phyloP scores from a whole-genome alignment of 2,888 invertebrate species.

The Hirudinaria manillensis region DNA sequence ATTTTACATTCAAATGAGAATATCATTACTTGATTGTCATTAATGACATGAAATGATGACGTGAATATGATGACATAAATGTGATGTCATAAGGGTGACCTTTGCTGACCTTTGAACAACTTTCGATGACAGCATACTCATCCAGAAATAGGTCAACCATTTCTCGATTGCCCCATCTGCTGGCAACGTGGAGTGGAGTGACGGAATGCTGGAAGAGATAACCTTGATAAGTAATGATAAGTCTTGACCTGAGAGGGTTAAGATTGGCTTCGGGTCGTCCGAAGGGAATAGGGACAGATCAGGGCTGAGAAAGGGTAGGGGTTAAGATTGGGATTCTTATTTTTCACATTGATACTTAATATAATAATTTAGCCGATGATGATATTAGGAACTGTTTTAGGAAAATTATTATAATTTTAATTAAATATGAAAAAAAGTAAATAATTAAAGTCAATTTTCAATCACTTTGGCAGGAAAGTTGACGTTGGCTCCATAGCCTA shows the following conservation, averaged over 20 bases:
- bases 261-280: too few species aligned
- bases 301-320: too few species aligned
- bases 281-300: background rate
- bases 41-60: background rate
- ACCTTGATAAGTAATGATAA: background rate
- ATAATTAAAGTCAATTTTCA: background rate
- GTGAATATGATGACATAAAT: background rate
- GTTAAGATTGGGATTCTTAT: background rate
- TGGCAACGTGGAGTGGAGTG: constrained; percentile 23
- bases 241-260: too few species aligned
- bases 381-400: background rate
- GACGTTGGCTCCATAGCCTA: constrained; percentile 93
- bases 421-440: background rate
- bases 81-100: background rate
- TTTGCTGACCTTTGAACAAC: constrained; percentile 9
- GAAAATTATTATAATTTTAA: background rate
- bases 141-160: constrained; percentile 15
- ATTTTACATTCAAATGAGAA: too few species aligned
- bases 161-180: constrained; percentile 15
- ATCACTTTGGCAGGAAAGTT: constrained; percentile 86
- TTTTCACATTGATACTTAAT: too few species aligned
- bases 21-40: too few species aligned
- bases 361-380: background rate
- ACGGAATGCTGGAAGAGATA: constrained; percentile 21
- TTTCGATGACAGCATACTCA: constrained; percentile 12